phyloP scores from a whole-genome alignment of 2,888 invertebrate species.

The Trachelus iudaicus region DNA sequence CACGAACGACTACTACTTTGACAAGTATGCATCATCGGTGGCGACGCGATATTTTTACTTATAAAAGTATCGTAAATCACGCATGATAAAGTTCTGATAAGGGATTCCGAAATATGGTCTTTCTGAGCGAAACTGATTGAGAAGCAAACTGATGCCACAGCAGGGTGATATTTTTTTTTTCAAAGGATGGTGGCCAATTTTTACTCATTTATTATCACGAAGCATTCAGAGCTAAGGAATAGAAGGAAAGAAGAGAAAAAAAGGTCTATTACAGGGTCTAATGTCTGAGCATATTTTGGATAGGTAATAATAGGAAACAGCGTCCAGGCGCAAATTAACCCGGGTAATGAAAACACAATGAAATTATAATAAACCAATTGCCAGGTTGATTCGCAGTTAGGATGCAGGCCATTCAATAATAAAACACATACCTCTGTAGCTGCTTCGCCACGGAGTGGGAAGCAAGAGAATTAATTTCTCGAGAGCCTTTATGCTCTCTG shows the following conservation, averaged over 20 bases:
- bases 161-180: background rate
- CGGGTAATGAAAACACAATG: constrained; percentile 63
- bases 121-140: background rate
- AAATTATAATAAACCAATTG: constrained; percentile 65
- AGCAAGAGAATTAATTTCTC: constrained; percentile 62
- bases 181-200: background rate
- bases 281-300: constrained; percentile 12
- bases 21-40: background rate
- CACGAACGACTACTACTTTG: background rate
- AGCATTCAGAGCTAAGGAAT: background rate
- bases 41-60: background rate
- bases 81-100: background rate
- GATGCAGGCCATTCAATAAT: constrained; percentile 63
- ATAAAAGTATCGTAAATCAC: background rate
- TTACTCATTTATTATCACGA: background rate
- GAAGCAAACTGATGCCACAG: background rate
- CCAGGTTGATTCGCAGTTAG: constrained; percentile 59
- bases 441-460: constrained; percentile 30
- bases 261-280: background rate
- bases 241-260: background rate
- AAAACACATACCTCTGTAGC: constrained; percentile 51
- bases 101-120: background rate
- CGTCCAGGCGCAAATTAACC: constrained; percentile 53
- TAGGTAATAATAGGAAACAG: constrained; percentile 51
- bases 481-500: constrained; percentile 62